Base-by-base conservation (phyloP, 92 coral and sea anemone species). In the Umimayanthus chanpuru region DNA sequence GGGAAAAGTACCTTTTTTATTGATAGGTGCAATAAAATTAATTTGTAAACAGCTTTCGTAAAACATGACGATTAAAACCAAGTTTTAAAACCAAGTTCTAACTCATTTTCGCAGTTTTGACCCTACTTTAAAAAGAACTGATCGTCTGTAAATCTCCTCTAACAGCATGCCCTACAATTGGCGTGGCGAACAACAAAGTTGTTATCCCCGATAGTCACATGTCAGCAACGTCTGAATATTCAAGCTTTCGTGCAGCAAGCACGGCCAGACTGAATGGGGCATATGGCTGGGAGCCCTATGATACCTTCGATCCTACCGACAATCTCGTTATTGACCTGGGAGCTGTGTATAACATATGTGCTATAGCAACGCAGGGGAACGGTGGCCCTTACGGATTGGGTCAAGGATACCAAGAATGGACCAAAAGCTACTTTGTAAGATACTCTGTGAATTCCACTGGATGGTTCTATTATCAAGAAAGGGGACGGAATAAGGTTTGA, bases 291-390 rank as follows among this genome's bases (percentile, higher is more conserved):
- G 40, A 43, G 40, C 86, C 86, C 4, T 0, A 0, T 36, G 6
- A 5, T 18, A 0, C 12, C 2, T 0, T 2, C 15, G 21, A 43
- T 44, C 12, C 4, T 41, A 0, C 28, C 8, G 61, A 68, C 23
- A 8, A 82, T 26, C 86, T 82, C 14, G 25, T 20, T 25, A 82
- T 82, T 28, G 86, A 82, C 15, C 66, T 82, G 4, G 86, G 86
- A 68, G 76, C 77, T 16, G 41, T 70, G 40, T 82, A 82, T 70
- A 82, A 82, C 5, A 70, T 82, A 36, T 82, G 86, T 47, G 86
- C 86, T 40, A 78, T 82, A n/a, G 86, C 86, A 9, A 82, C 86
- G 44, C 86, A 82, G 25, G 86, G 86, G 16, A 82, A 82, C 38
- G 86, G 86, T 14, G 86, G 86, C 16, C 0, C 2, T 3, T 18